These are phyloP conservation scores for Dexiosoma caninum DNA, from an alignment of 2,888 invertebrate species.

Conservation along the genomic window DNA sequence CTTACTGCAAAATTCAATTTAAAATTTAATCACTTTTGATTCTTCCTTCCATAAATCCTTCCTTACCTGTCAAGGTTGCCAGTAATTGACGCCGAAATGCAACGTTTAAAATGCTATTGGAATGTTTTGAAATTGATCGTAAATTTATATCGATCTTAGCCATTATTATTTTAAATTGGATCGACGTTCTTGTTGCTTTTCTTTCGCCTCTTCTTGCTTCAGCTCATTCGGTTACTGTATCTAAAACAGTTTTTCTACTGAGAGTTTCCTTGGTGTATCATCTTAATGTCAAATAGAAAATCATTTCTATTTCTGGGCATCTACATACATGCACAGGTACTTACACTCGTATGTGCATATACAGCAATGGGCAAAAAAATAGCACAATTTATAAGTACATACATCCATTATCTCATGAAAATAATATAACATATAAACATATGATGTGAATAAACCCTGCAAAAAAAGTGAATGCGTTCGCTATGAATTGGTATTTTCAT, in stretches of 20 bases:
- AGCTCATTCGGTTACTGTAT: background rate
- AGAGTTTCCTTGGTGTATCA: background rate
- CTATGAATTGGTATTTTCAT: no score
- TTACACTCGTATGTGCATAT: background rate
- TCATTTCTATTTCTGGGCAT: background rate
- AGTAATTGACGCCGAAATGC: slow-evolving; percentile 68
- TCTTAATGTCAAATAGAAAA: slow-evolving; percentile 2
- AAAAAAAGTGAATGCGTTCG: no score
- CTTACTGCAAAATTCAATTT: slow-evolving; percentile 68
- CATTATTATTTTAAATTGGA: background rate
- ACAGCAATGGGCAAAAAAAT: background rate
- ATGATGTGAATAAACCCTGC: no score
- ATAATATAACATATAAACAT: no score
- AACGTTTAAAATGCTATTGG: slow-evolving; percentile 45
- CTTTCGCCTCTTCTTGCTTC: background rate
- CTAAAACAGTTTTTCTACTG: background rate
- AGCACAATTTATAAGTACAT: no score
- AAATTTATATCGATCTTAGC: background rate
- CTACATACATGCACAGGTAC: background rate
- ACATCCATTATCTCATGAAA: no score
- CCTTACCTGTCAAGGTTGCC: slow-evolving; percentile 69
- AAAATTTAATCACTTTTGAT: background rate
- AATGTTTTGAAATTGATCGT: slow-evolving; percentile 13
- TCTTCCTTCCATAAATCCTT: background rate
- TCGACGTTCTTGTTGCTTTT: background rate